Evolutionary conservation across 2,888 invertebrate genomes (phyloP).

Genomic region (Ligdia adustata): DNA sequence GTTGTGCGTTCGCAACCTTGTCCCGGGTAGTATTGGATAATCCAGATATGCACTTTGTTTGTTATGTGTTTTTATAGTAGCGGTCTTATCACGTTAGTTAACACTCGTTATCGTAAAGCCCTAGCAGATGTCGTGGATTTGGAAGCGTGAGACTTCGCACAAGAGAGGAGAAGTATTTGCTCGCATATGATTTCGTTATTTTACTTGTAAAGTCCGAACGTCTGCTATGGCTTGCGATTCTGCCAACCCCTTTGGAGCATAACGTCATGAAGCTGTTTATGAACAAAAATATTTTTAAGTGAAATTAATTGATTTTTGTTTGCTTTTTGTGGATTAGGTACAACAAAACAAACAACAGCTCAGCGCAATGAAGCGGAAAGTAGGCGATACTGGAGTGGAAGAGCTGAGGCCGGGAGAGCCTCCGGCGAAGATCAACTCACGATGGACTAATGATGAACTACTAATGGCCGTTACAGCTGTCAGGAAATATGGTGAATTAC

Average conservation of each 20-base stretch:
- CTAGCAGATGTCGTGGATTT: no score
- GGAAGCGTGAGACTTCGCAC: no score
- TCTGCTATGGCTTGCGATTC: no score
- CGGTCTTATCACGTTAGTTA: background rate
- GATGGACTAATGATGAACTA: constrained; percentile 97
- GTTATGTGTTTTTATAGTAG: constrained; percentile 25
- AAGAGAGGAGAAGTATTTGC: no score
- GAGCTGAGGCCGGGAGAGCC: constrained; percentile 86
- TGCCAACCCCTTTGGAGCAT: no score
- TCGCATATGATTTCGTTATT: no score
- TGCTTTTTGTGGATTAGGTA: constrained; percentile 86
- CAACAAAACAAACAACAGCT: constrained; percentile 97
- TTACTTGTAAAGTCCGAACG: no score
- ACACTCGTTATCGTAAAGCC: no score
- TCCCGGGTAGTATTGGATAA: constrained; percentile 70
- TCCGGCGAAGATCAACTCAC: constrained; percentile 89
- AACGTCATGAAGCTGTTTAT: no score
- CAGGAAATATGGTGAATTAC: constrained; percentile 89
- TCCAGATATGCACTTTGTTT: constrained; percentile 73
- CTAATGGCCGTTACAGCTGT: constrained; percentile 95
- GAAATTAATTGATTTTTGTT: no score
- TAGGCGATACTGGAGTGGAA: constrained; percentile 83
- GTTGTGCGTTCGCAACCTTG: constrained; percentile 48
- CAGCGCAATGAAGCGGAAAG: constrained; percentile 93
- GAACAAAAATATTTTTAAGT: no score